These are phyloP conservation scores for Entelurus aequoreus DNA, from an alignment of 2,113 vertebrate genomes.

Conservation along the genomic window DNA sequence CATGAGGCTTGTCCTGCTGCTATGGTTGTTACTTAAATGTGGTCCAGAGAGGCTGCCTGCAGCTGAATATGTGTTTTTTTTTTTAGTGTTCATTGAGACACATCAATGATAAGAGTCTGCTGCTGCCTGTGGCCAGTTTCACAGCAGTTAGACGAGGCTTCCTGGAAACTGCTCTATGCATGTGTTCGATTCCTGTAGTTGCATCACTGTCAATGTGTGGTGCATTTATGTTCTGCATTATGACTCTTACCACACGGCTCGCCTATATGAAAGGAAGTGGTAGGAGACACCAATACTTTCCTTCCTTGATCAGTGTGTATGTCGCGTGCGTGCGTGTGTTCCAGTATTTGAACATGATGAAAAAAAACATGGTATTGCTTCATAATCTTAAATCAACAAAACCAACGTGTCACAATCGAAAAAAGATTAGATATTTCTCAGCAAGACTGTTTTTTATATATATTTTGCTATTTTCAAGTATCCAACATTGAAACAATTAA, in stretches of 20 bases:
- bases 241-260: conserved; percentile 63
- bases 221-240: conserved; percentile 66
- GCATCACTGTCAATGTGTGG: conserved; percentile 53
- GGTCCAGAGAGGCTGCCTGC: conserved; percentile 36
- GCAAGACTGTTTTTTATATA: background rate
- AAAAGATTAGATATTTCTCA: background rate
- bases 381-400: conserved; percentile 13
- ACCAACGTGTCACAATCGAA: conserved; percentile 4
- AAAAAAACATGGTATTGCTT: background rate
- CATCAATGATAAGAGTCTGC: conserved; percentile 53
- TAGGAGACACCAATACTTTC: conserved; percentile 59
- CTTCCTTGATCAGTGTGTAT: conserved; percentile 44
- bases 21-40: conserved; percentile 45
- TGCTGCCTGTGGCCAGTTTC: conserved; percentile 63
- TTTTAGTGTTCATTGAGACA: conserved; percentile 30
- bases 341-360: conserved; percentile 1
- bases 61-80: conserved; percentile 21
- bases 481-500: background rate
- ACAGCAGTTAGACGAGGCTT: conserved; percentile 63
- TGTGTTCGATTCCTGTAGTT: conserved; percentile 58
- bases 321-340: conserved; percentile 20
- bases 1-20: conserved; percentile 8
- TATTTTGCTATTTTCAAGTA: background rate
- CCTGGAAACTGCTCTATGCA: conserved; percentile 65
- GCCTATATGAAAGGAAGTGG: conserved; percentile 74